Base-by-base conservation (phyloP, 2,888 invertebrate species). In the Leucophenga montana region DNA sequence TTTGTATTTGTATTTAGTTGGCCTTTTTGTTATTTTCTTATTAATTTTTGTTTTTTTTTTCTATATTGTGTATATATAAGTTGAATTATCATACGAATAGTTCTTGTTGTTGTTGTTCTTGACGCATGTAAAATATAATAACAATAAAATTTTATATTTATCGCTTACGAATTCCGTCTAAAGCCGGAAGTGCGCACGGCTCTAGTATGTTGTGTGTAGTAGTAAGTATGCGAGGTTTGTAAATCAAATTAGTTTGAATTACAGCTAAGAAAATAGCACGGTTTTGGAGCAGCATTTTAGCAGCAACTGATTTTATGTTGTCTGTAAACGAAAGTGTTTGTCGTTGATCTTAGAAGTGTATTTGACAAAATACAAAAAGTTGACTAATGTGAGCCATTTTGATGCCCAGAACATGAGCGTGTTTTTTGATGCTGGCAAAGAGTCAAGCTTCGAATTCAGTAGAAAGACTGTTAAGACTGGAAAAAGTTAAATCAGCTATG, bases 71-170 rank as follows among this genome's bases (percentile, higher is more conserved):
- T 33, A 11, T n/a, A 44, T 3, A 20, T 64, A 48, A 48, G 48
- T 46, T 48, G 48, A 46, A 48, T 64, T 64, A 64, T 64, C 62
- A 64, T 64, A 64, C 20, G 62, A 48, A 64, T 64, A 64, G 62
- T 64, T 46, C 3, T 27, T 56, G 56, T 56, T 68, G 46, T 56
- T 56, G 22, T 57, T 22, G 44, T 66, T 57, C 46, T 68, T 68
- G 53, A n/a, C 61, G 31, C n/a, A 44, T 66, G 22, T 66, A 84
- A 78, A 70, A 66, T 72, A 78, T 74, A 79, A 80, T 78, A 81
- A 84, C 79, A 82, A 83, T 84, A 85, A 85, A 85, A 85, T 82
- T 84, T 85, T 82, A 84, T 85, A 79, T 84, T 84, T 84, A 84
- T 84, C 80, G 85, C 73, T 80, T 77, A 84, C 82, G 85, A 78